Evolutionary conservation across 1,140 invertebrate genomes (phyloP).

Genomic region (Monomorium pharaonis): DNA sequence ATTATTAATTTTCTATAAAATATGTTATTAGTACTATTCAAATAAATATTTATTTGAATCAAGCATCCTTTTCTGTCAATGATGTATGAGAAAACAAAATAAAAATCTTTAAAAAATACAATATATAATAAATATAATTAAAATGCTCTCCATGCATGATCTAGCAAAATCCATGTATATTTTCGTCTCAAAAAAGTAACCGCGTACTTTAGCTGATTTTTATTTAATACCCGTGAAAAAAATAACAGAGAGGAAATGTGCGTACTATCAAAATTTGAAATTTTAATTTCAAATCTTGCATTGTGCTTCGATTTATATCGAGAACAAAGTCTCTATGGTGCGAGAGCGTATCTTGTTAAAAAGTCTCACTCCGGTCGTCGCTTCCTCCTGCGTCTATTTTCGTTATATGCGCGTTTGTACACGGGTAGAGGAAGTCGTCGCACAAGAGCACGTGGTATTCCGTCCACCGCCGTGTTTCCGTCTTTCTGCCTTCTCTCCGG

Average conservation of each 20-base stretch:
- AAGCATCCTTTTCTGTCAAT: no score
- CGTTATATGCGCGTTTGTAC: slow-evolving; percentile 23
- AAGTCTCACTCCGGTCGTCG: slow-evolving; percentile 26
- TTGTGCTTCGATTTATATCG: background rate
- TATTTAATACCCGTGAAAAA: background rate
- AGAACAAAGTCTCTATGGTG: slow-evolving; percentile 1
- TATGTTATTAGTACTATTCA: no score
- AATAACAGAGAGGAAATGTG: no score
- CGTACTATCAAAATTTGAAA: background rate
- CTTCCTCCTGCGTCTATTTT: slow-evolving; percentile 51
- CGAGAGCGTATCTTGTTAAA: background rate
- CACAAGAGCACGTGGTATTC: slow-evolving; percentile 30
- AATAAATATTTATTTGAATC: no score
- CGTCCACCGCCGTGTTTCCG: slow-evolving; percentile 39
- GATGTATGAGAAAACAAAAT: background rate
- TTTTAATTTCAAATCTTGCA: background rate
- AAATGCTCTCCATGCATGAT: background rate
- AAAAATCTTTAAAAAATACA: background rate
- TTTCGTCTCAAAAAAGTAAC: background rate
- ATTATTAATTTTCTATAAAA: no score
- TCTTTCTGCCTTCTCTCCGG: slow-evolving; percentile 31
- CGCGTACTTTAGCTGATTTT: background rate
- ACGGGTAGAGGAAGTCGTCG: slow-evolving; percentile 30
- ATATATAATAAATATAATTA: background rate
- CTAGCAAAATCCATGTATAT: background rate